phyloP scores from a whole-genome alignment of 2,888 invertebrate genomes.

The Philereme vetulata region DNA sequence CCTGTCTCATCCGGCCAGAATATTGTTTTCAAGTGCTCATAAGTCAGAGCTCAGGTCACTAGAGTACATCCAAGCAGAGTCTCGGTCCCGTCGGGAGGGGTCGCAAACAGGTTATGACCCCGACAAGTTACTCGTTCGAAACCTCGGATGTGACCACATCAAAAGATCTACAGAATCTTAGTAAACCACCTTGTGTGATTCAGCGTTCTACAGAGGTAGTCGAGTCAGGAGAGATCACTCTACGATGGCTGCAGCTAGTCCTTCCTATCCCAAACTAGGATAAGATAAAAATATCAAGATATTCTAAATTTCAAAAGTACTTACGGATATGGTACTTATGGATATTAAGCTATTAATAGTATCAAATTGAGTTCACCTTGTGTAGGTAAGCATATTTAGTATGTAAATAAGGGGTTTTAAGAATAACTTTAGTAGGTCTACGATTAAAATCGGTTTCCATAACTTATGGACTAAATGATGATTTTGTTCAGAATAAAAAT shows the following conservation, averaged over 20 bases:
- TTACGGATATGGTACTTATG: slow-evolving; percentile 51
- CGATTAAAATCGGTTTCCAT: slow-evolving; percentile 31
- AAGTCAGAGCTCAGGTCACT: slow-evolving; percentile 65
- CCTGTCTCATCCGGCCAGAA: slow-evolving; percentile 7
- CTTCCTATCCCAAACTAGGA: slow-evolving; percentile 76
- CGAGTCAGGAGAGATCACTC: slow-evolving; percentile 47
- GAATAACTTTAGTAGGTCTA: slow-evolving; percentile 15
- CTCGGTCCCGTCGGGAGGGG: slow-evolving; percentile 77
- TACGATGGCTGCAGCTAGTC: slow-evolving; percentile 58
- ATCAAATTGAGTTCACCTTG: slow-evolving; percentile 16
- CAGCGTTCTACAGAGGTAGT: slow-evolving; percentile 34
- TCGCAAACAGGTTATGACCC: slow-evolving; percentile 84
- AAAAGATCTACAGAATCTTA: slow-evolving; percentile 56
- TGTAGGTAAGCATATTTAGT: slow-evolving; percentile 1
- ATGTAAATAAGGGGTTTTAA: slow-evolving; percentile 14
- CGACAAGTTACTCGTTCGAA: slow-evolving; percentile 81
- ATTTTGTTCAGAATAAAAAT: slow-evolving; percentile 43
- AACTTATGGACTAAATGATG: slow-evolving; percentile 33
- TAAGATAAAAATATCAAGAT: slow-evolving; percentile 77
- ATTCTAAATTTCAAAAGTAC: slow-evolving; percentile 58
- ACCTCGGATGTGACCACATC: slow-evolving; percentile 66
- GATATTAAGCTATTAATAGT: slow-evolving; percentile 39
- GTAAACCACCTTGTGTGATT: slow-evolving; percentile 45
- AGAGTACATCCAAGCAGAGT: slow-evolving; percentile 71
- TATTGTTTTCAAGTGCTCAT: slow-evolving; percentile 57